These are phyloP conservation scores for Leuciscus waleckii DNA, from an alignment of 2,797 vertebrate genomes.

Conservation along the genomic window DNA sequence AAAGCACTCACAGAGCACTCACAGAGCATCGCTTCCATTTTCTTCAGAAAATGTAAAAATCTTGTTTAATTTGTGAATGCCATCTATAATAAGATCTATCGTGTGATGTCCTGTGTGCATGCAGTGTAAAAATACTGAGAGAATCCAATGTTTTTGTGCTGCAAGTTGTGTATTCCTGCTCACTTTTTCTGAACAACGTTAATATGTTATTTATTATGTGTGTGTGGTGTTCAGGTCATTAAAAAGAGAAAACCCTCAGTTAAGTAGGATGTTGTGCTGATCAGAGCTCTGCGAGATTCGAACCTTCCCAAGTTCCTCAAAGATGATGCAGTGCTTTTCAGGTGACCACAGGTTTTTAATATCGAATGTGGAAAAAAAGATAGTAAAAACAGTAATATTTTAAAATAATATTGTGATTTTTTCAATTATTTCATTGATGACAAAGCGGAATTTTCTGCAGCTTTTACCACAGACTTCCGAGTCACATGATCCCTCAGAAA, in stretches of 20 bases:
- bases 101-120: not conserved
- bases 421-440: not conserved
- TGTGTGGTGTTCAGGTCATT: constrained; percentile 75
- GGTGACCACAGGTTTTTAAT: constrained; percentile 65
- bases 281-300: constrained; percentile 86
- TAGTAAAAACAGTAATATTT: not conserved
- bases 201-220: constrained; percentile 40
- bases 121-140: not conserved
- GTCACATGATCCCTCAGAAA: not conserved
- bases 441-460: not conserved
- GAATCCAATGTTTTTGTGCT: not conserved
- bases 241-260: constrained; percentile 84
- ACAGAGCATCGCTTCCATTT: not conserved
- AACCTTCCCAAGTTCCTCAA: constrained; percentile 87
- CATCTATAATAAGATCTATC: not conserved
- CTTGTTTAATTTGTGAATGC: constrained; percentile 7
- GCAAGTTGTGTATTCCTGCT: not conserved
- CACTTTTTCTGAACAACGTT: not conserved
- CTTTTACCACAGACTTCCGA: not conserved
- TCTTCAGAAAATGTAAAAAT: constrained; percentile 4
- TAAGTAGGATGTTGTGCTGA: constrained; percentile 86
- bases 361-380: not conserved
- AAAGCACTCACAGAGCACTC: constrained; percentile 15
- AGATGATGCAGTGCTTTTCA: constrained; percentile 83
- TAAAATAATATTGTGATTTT: not conserved